Base-by-base conservation (phyloP, 1,140 invertebrate species). In the Parapsyche elsis region DNA sequence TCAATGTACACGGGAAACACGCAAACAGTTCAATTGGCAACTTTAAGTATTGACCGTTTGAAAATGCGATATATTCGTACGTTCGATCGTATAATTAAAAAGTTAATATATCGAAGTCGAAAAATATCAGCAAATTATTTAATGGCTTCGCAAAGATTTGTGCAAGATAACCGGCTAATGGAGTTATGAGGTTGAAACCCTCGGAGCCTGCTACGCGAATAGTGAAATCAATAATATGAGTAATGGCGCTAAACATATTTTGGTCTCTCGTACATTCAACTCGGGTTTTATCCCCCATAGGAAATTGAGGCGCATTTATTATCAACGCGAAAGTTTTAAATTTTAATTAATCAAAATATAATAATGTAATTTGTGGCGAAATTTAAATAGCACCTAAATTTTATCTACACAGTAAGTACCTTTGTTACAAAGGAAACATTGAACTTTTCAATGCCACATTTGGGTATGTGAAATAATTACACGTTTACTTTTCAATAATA, bases 231-330 rank as follows among this genome's bases (percentile, higher is more conserved):
- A 77, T 77, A 77, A 77, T 49, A 64, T 77, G 75, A 77, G 57
- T 77, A 44, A 77, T 77, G 75, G 75, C 59, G 75, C 57, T 57
- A 30, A 77, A 45, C 75, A 77, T 77, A 77, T 77, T 77, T 77
- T 64, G 45, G 45, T 5, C 23, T 59, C 14, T 49, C 53, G 53
- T 23, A 21, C 75, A 38, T 77, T 77, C 19, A 77, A 77, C 49
- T 77, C 75, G 21, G 64, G 21, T 67, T 67, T 67, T 26, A 67
- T 23, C 21, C 64, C 64, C 9, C 64, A 67, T 67, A 19, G 19
- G 59, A 61, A 61, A 61, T 21, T 23, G 59, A 21, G 19, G 16
- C 59, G 21, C 59, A 23, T 67, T 23, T 12, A 67, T 21, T 61
- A 21, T 61, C 30, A 2, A 10, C 2, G 49, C 10, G 5, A 53